phyloP scores from a whole-genome alignment of 2,113 vertebrate genomes.

The Paramormyrops kingsleyae region DNA sequence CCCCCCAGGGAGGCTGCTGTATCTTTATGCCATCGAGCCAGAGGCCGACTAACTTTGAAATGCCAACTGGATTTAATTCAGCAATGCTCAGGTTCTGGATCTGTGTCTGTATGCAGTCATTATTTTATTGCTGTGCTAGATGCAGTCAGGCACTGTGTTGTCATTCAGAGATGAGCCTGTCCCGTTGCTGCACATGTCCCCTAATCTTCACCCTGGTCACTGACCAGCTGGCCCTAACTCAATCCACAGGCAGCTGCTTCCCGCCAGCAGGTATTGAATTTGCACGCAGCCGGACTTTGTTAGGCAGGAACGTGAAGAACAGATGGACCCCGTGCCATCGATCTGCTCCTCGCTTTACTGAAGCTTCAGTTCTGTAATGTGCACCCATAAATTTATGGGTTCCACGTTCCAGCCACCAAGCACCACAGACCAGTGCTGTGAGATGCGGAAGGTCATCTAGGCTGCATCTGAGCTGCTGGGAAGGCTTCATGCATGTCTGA shows the following conservation, averaged over 20 bases:
- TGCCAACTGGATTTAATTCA: neutral
- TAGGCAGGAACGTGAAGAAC: neutral
- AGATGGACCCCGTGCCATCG: neutral
- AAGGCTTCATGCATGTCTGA: neutral
- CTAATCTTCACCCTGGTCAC: neutral
- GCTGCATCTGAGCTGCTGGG: neutral
- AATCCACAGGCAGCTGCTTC: neutral
- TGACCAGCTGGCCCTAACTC: neutral
- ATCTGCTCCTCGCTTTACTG: neutral
- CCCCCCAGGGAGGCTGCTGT: neutral
- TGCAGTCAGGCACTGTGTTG: neutral
- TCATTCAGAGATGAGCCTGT: neutral
- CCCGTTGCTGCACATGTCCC: neutral
- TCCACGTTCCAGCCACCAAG: neutral
- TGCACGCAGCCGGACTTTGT: neutral
- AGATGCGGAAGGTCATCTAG: neutral
- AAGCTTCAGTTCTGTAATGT: neutral
- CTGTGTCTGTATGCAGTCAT: neutral
- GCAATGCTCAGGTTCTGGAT: neutral
- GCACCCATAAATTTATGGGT: neutral
- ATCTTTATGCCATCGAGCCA: neutral
- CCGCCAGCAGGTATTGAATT: neutral
- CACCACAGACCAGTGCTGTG: neutral
- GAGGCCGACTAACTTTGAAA: neutral
- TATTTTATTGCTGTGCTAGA: neutral